Evolutionary conservation across 2,797 vertebrate species (phyloP).

Genomic region (Nannoperca australis): DNA sequence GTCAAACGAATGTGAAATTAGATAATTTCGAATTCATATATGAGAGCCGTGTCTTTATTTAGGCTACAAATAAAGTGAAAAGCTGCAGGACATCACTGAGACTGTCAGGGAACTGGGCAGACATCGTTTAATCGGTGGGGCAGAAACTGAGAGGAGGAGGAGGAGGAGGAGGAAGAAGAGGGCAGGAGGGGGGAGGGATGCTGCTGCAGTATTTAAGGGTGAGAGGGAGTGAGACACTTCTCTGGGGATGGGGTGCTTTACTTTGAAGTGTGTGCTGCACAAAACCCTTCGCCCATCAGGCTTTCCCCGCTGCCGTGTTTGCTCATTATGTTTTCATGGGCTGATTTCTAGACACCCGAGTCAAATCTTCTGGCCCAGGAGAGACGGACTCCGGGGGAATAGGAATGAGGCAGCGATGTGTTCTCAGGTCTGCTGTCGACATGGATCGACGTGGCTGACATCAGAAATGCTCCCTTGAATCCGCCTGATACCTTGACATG

Average conservation of each 20-base stretch:
- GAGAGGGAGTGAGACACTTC: constrained; percentile 38
- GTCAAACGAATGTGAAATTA: constrained; percentile 61
- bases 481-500: constrained; percentile 29
- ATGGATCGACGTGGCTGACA: constrained; percentile 42
- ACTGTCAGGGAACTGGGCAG: constrained; percentile 37
- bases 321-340: constrained; percentile 79
- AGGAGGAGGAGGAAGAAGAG: background rate
- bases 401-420: constrained; percentile 42
- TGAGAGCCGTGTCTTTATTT: constrained; percentile 35
- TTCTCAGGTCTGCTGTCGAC: constrained; percentile 48
- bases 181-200: constrained; percentile 26
- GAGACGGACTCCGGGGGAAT: constrained; percentile 62
- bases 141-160: constrained; percentile 22
- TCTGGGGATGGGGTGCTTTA: constrained; percentile 58
- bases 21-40: constrained; percentile 43
- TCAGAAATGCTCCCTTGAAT: constrained; percentile 41
- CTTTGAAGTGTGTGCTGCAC: constrained; percentile 69
- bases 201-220: constrained; percentile 52
- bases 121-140: constrained; percentile 65
- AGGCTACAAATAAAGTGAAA: constrained; percentile 29
- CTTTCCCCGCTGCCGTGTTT: constrained; percentile 63
- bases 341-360: constrained; percentile 58
- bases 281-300: constrained; percentile 27
- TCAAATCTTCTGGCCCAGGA: constrained; percentile 64
- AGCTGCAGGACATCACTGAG: constrained; percentile 25